A percentile compares a stretch with the other conserved stretches of the same genome.
Evolutionary conservation across 2,797 vertebrate genomes (phyloP).

Genomic region (Rachycentron canadum): DNA sequence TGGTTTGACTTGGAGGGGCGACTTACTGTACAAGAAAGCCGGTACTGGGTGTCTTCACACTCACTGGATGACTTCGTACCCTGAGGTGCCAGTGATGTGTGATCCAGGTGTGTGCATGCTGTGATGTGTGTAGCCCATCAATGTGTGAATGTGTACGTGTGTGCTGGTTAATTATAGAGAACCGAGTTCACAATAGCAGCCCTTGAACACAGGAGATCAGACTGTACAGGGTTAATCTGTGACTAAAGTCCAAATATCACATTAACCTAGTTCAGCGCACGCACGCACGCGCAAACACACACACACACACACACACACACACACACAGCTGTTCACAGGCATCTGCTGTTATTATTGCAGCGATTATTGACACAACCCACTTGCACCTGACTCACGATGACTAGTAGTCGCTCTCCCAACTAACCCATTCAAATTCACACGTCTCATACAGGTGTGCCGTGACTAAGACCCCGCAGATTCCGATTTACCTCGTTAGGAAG

Average conservation of each 20-base stretch:
- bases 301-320: constrained; percentile 35
- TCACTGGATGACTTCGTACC: constrained; percentile 42
- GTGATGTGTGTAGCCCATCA: constrained; percentile 11
- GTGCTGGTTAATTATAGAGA: constrained; percentile 43
- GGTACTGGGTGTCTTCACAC: constrained; percentile 13
- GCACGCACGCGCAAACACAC: constrained; percentile 32
- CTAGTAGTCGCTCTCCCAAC: constrained; percentile 32
- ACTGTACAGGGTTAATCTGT: constrained; percentile 76
- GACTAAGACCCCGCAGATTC: constrained; percentile 3
- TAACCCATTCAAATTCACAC: constrained; percentile 13
- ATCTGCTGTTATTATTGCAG: constrained; percentile 74
- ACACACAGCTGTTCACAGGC: constrained; percentile 63
- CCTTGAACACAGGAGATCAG: constrained; percentile 46
- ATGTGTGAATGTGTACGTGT: neutral
- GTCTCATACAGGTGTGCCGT: constrained; percentile 67
- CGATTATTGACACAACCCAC: constrained; percentile 60
- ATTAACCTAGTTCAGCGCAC: constrained; percentile 79
- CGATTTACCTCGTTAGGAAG: neutral
- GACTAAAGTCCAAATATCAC: constrained; percentile 76
- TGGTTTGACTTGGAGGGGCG: neutral
- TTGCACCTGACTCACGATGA: constrained; percentile 68
- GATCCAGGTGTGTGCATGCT: constrained; percentile 56
- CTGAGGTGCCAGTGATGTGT: constrained; percentile 14
- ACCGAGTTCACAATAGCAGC: constrained; percentile 37
- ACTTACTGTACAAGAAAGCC: constrained; percentile 28